Evolutionary conservation across 2,113 vertebrate genomes (phyloP), one percentile per base, ranked within the genome.

Genomic region (Colaptes auratus): DNA sequence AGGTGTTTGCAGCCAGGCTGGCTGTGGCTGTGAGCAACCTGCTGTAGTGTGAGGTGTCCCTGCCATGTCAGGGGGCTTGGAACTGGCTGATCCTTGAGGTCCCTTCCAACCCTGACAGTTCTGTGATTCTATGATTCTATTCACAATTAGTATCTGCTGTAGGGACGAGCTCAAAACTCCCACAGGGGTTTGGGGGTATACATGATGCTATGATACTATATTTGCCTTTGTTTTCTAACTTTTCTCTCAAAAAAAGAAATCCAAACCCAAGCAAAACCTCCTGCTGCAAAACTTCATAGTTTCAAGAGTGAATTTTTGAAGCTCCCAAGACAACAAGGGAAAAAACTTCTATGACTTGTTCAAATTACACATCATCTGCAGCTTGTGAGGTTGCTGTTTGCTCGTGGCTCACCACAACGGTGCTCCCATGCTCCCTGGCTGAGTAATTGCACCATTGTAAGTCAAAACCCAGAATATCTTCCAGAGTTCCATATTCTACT

Each of bases 401-500:
- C 52, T 80, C 19, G 73, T 2, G 2, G 31, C 25, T 95, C 70
- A 56, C 52, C 86, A 81, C 76, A 95, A 82, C 50, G 70, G 72
- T 58, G 52, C 67, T 79, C 12, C 84, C 90, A 33, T 86, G 53
- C 65, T 87, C 88, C 69, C 11, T 75, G 63, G 25, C 31, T 82
- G 92, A 87, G 63, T 85, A 86, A 92, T 93, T 92, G 77, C 76
- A 70, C 65, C 46, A 70, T 88, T 95, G 72, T 35, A 75, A 90
- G 74, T 70, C 83, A 80, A 92, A 87, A 44, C 65, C 44, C 77
- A 76, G 77, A 86, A 77, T 85, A 94, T 80, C 42, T 93, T 89
- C 67, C 92, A 46, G 53, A 92, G 93, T 96, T 93, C 90, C 58
- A 83, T 77, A 91, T 70, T 70, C 96, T 93, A 66, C 86, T 95